These are phyloP conservation scores for Puffinus mauretanicus DNA, from an alignment of 2,113 vertebrate species.

Conservation along the genomic window DNA sequence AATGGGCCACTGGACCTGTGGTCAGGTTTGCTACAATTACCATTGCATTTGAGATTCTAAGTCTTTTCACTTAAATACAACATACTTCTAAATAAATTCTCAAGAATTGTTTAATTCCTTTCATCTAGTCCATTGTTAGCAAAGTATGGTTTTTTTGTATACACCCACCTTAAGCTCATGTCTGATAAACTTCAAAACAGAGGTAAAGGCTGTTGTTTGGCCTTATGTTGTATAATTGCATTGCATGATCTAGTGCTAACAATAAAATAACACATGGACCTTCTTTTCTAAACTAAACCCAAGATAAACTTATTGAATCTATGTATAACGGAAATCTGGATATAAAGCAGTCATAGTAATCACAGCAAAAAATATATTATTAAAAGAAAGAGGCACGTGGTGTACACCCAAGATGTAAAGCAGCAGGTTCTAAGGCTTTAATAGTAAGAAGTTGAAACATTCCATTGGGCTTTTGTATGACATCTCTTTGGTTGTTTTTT, in stretches of 20 bases:
- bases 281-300: background rate
- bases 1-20: background rate
- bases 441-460: background rate
- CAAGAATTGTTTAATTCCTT: background rate
- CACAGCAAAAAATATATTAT: background rate
- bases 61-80: background rate
- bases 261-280: background rate
- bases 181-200: background rate
- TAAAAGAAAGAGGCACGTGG: background rate
- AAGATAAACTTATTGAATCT: background rate
- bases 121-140: background rate
- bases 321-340: background rate
- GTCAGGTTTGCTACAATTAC: background rate
- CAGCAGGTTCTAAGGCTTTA: background rate
- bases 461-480: background rate
- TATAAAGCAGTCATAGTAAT: background rate
- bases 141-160: background rate
- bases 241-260: background rate
- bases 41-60: background rate
- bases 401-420: background rate
- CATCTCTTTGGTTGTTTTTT: background rate
- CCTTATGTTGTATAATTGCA: background rate
- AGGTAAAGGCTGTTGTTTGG: background rate
- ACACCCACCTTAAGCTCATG: background rate
- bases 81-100: background rate